Conservation (phyloP, 2,888 invertebrate genomes). For the Harpalus rufipes region DNA sequence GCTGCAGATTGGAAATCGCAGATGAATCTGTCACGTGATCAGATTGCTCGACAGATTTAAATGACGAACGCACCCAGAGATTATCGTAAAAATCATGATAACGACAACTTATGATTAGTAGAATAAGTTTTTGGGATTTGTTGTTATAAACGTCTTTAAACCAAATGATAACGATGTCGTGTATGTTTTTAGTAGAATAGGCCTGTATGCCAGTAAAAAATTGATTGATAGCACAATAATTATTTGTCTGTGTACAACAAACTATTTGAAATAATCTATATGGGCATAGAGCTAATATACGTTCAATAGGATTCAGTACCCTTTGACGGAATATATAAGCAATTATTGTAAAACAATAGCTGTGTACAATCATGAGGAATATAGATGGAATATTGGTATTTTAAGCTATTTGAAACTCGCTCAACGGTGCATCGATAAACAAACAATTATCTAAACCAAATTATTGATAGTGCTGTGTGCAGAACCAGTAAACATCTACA, state of each 20-base stretch:
- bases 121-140: too few relatives aligned
- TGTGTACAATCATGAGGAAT: background rate
- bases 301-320: background rate
- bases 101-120: too few relatives aligned
- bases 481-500: background rate
- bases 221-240: background rate
- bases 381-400: background rate
- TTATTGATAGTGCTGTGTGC: background rate
- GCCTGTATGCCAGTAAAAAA: background rate
- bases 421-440: conserved; percentile 1
- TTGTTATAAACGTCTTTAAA: too few relatives aligned
- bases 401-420: background rate
- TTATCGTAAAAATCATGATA: too few relatives aligned
- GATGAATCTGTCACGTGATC: too few relatives aligned
- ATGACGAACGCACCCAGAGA: too few relatives aligned
- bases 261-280: background rate
- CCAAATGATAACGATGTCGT: too few relatives aligned
- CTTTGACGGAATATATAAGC: background rate
- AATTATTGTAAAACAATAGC: background rate
- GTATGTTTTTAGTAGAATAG: too few relatives aligned
- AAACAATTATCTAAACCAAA: background rate
- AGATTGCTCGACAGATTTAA: too few relatives aligned
- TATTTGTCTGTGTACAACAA: background rate
- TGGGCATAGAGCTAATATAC: background rate
- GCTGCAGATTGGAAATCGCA: too few relatives aligned